Conservation (phyloP, 2,888 invertebrate genomes). For the Meliscaeva auricollis region DNA sequence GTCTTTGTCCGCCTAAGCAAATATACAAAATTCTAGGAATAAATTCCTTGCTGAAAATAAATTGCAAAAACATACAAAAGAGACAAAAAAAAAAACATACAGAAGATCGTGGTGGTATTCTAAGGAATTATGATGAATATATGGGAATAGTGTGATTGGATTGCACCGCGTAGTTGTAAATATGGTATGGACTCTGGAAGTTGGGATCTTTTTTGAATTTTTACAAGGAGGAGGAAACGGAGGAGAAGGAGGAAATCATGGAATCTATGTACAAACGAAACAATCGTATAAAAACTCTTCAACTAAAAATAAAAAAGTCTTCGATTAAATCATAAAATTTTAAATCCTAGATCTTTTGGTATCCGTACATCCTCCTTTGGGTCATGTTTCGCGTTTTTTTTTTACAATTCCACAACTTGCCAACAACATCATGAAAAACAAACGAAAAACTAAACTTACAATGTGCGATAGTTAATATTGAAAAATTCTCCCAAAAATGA, state of each 20-base stretch:
- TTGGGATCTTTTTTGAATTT: constrained; percentile 6
- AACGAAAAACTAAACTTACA: constrained; percentile 21
- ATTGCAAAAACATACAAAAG: constrained; percentile 33
- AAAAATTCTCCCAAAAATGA: constrained; percentile 35
- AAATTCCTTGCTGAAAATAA: constrained; percentile 70
- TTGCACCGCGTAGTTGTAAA: constrained; percentile 27
- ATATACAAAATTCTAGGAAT: constrained; percentile 70
- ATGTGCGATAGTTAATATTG: constrained; percentile 60
- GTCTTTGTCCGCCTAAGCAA: constrained; percentile 68
- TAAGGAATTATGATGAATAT: constrained; percentile 73
- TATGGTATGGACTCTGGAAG: not conserved
- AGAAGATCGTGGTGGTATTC: constrained; percentile 33
- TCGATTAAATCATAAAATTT: too few relatives aligned
- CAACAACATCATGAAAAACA: too few relatives aligned
- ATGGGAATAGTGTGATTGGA: constrained; percentile 49
- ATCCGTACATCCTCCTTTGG: too few relatives aligned
- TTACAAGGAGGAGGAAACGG: not conserved
- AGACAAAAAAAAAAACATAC: constrained; percentile 3
- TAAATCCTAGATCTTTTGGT: too few relatives aligned
- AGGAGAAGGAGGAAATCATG: not conserved
- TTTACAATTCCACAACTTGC: too few relatives aligned
- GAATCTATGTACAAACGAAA: too few relatives aligned
- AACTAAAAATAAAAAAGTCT: too few relatives aligned
- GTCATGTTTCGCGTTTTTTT: too few relatives aligned
- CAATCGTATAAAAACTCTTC: too few relatives aligned